Evolutionary conservation across 2,113 vertebrate species (phyloP).

Genomic region (Dasypus novemcinctus): DNA sequence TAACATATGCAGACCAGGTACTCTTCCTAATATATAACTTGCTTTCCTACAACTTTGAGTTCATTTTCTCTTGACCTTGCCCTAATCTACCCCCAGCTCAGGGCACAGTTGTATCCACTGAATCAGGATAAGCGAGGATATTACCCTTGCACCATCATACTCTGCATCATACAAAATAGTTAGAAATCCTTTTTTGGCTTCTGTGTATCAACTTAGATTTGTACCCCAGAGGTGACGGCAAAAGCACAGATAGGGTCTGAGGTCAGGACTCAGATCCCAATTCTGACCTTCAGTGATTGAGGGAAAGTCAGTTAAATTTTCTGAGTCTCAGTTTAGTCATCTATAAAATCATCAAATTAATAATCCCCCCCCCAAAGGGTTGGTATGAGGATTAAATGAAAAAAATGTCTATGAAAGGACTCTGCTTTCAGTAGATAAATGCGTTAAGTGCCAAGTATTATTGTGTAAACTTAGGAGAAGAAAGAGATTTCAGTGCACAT

Average conservation of each 20-base stretch:
- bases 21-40: neutral
- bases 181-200: neutral
- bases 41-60: neutral
- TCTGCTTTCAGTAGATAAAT: neutral
- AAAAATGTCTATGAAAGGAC: neutral
- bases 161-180: neutral
- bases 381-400: neutral
- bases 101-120: neutral
- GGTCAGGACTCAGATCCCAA: neutral
- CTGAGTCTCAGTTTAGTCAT: constrained; percentile 11
- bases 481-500: neutral
- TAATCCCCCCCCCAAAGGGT: neutral
- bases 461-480: neutral
- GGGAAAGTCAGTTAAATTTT: constrained; percentile 13
- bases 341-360: neutral
- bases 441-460: neutral
- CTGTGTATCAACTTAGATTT: neutral
- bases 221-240: neutral
- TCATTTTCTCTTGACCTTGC: neutral
- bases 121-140: neutral
- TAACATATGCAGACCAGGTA: neutral
- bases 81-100: neutral
- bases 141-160: neutral
- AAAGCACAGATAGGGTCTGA: neutral
- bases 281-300: neutral